These are phyloP conservation scores for Puffinus mauretanicus DNA, from an alignment of 2,113 vertebrate genomes.

Conservation along the genomic window DNA sequence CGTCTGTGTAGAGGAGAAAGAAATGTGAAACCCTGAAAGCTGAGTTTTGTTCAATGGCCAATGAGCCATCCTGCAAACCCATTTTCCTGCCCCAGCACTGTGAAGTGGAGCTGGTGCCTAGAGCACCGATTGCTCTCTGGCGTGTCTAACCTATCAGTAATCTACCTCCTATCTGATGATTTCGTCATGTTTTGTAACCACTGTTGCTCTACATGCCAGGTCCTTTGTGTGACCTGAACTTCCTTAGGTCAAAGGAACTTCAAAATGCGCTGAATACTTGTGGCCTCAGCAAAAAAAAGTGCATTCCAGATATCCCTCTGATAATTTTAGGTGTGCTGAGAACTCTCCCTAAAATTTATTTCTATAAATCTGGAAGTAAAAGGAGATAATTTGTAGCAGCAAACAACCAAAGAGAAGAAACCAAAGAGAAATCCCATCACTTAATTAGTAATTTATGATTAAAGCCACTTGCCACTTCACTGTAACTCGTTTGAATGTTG, in stretches of 20 bases:
- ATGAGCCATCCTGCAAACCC: neutral
- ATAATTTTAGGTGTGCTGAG: neutral
- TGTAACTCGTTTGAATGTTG: neutral
- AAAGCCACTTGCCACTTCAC: neutral
- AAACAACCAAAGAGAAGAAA: neutral
- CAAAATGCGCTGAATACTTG: neutral
- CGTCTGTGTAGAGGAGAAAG: neutral
- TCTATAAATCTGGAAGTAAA: neutral
- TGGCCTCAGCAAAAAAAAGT: neutral
- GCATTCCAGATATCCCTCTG: neutral
- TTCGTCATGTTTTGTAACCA: neutral
- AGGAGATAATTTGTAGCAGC: neutral
- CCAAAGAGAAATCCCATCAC: neutral
- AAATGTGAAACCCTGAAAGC: neutral
- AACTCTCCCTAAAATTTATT: neutral
- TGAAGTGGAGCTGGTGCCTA: neutral
- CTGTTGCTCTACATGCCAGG: rapidly evolving
- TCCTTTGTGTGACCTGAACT: neutral
- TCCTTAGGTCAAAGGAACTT: neutral
- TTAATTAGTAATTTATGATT: neutral
- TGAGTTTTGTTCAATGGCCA: neutral
- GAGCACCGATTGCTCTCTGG: neutral
- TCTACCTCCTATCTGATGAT: neutral
- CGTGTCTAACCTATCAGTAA: neutral
- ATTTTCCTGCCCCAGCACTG: neutral